Conservation (phyloP, 2,888 invertebrate genomes). For the Sinhomidia bicolor region DNA sequence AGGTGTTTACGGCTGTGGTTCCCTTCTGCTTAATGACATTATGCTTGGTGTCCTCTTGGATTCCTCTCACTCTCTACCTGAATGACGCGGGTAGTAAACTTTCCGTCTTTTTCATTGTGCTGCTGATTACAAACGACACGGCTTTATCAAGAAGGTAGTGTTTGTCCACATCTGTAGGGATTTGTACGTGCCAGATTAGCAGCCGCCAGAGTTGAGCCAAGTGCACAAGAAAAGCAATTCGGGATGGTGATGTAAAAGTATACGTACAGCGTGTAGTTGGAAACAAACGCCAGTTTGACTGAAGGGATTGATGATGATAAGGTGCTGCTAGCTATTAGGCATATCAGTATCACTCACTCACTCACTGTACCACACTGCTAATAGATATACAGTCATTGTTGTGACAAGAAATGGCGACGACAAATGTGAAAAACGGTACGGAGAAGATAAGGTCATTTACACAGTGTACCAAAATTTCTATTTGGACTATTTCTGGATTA, state of each 20-base stretch:
- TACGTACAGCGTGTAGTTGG: too few species aligned
- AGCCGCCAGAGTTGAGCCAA: constrained; percentile 62
- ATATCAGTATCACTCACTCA: constrained; percentile 1
- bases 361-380: not conserved
- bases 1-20: constrained; percentile 54
- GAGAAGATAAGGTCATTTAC: constrained; percentile 11
- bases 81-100: constrained; percentile 36
- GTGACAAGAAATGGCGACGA: constrained; percentile 37
- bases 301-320: constrained; percentile 33
- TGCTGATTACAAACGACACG: constrained; percentile 65
- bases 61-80: constrained; percentile 13
- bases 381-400: not conserved
- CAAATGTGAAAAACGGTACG: constrained; percentile 21
- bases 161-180: constrained; percentile 68
- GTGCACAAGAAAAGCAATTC: constrained; percentile 25
- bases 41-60: constrained; percentile 7
- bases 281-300: constrained; percentile 38
- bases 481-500: constrained; percentile 49
- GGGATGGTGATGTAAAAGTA: constrained; percentile 20
- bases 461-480: constrained; percentile 39
- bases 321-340: not conserved
- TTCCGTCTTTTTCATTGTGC: constrained; percentile 52
- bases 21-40: constrained; percentile 41
- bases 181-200: constrained; percentile 70
- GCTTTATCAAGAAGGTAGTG: constrained; percentile 48